Evolutionary conservation across 2,888 invertebrate species (phyloP), one percentile per base, ranked within the genome.

Genomic region (Cataglyphis rosenhaueri): DNA sequence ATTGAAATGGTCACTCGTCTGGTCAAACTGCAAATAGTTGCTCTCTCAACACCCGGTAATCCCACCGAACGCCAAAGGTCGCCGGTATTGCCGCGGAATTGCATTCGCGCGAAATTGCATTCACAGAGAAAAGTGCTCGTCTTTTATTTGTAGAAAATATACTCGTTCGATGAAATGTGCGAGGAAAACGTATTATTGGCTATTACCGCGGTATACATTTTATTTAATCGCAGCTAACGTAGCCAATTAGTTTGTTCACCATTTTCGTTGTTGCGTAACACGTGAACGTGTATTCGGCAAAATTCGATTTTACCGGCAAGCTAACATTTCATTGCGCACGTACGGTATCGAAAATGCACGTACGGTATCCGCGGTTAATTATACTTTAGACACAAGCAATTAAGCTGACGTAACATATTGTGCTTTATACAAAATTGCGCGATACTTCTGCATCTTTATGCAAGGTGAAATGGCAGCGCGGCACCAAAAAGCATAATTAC

Each of bases 221-320:
- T 86, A 83, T 88, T 88, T 88, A 88, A 88, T 88, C 89, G 84
- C 64, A 82, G 82, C 35, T 79, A 75, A 75, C 81, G 83, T 73
- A 81, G 62, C 78, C 83, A 85, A 89, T 83, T 84, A 82, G 73
- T 76, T 85, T 75, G 87, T 84, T 85, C 83, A 76, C 71, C 65
- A 61, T 82, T 78, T 48, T 62, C 65, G 68, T 52, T 64, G 76
- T 71, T 64, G 68, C 68, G 12, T 18, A 12, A 12, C 62, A 38
- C 66, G 48, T 38, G 81, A 73, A 76, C 52, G 38, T 75, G 38
- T 75, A 29, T 75, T 66, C 78, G 55, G 62, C 64, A 83, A 68
- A 86, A 88, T 86, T 81, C 71, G 83, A 75, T 82, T 79, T 74
- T 75, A 25, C 59, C n/a, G 48, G 75, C 82, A 62, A 83, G 81